Evolutionary conservation across 35 echinoderm and acorn worm genomes (phyloP).

Genomic region (Stichopus chloronotus): DNA sequence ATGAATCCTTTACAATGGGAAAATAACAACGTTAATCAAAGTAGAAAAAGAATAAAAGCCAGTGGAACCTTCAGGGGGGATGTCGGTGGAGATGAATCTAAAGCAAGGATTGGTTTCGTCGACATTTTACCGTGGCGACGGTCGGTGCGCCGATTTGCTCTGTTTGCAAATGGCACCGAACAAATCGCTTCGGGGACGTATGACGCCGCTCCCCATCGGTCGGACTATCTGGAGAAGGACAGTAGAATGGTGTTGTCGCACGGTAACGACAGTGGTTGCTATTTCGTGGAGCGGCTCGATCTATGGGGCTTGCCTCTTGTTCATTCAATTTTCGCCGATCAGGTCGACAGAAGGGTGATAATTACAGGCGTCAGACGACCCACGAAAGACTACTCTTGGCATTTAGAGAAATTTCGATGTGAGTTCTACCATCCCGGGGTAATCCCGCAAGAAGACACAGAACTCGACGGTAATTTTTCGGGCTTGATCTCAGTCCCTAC

Average conservation of each 20-base stretch:
- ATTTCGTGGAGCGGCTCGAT: slow-evolving; percentile 33
- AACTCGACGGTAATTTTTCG: background rate
- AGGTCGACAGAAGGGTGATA: slow-evolving; percentile 64
- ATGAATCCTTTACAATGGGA: slow-evolving; percentile 6
- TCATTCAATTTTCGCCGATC: slow-evolving; percentile 85
- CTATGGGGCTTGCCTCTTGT: slow-evolving; percentile 69
- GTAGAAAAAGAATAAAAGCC: background rate
- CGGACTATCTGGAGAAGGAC: background rate
- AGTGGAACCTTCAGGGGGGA: background rate
- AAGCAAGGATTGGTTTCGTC: background rate
- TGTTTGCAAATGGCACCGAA: background rate
- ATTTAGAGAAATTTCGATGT: slow-evolving; percentile 69
- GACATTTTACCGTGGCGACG: slow-evolving; percentile 19
- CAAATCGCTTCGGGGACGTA: background rate
- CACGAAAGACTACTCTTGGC: slow-evolving; percentile 67
- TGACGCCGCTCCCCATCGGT: background rate
- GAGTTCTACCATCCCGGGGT: slow-evolving; percentile 65
- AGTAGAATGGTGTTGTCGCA: background rate
- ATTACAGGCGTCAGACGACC: slow-evolving; percentile 66
- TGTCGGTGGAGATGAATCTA: background rate
- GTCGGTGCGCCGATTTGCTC: background rate
- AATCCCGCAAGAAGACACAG: background rate
- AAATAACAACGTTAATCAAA: background rate
- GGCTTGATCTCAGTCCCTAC: slow-evolving; percentile 15
- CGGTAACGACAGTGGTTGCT: slow-evolving; percentile 55